Evolutionary conservation across 92 coral and sea anemone species (phyloP).

Genomic region (Ricordea florida): DNA sequence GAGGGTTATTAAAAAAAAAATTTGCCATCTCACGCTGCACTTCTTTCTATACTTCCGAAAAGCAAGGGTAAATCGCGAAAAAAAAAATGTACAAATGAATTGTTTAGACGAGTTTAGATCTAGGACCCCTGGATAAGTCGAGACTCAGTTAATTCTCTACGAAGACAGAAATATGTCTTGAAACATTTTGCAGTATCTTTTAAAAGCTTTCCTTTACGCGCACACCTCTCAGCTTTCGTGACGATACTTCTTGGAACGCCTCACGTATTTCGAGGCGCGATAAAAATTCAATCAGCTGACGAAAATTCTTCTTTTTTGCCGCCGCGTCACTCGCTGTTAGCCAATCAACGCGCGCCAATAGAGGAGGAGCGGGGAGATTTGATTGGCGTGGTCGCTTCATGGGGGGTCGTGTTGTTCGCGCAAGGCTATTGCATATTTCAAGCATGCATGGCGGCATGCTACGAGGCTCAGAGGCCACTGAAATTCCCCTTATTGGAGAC

Average conservation of each 20-base stretch:
- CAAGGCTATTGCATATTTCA: slow-evolving; percentile 81
- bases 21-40: too few relatives aligned
- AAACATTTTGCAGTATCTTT: too few relatives aligned
- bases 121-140: too few relatives aligned
- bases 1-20: too few relatives aligned
- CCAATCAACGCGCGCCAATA: slow-evolving; percentile 65
- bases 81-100: too few relatives aligned
- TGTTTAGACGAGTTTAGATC: too few relatives aligned
- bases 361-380: slow-evolving; percentile 68
- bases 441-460: slow-evolving; percentile 91
- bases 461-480: slow-evolving; percentile 65
- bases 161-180: too few relatives aligned
- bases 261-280: slow-evolving; percentile 37
- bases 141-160: too few relatives aligned
- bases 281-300: slow-evolving; percentile 75
- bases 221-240: slow-evolving; percentile 2
- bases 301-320: slow-evolving; percentile 59
- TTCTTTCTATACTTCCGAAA: too few relatives aligned
- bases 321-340: slow-evolving; percentile 74
- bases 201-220: not conserved
- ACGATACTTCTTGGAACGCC: slow-evolving; percentile 18
- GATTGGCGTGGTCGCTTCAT: slow-evolving; percentile 74
- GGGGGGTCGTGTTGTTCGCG: slow-evolving; percentile 95
- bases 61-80: too few relatives aligned
- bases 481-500: slow-evolving; percentile 72